Percentiles rank a stretch among this genome's conserved stretches.
Evolutionary conservation across 1,140 invertebrate genomes (phyloP).

Genomic region (Euura saliciscinereae): DNA sequence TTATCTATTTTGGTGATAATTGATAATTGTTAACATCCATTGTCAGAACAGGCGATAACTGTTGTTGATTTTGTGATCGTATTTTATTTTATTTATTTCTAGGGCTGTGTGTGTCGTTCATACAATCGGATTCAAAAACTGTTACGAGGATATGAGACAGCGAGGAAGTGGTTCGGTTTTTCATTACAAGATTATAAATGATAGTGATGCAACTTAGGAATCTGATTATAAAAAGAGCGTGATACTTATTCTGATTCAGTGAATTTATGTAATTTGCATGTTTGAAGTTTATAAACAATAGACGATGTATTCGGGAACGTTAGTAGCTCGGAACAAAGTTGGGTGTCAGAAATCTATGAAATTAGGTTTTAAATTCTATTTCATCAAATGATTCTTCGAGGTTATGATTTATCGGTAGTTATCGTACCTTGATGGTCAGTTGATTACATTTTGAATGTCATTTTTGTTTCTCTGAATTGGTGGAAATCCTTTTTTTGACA

Average conservation of each 20-base stretch:
- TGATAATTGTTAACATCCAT: not conserved
- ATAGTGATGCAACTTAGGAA: not conserved
- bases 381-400: not conserved
- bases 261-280: not conserved
- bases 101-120: not conserved
- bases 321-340: not conserved
- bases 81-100: not conserved
- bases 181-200: not conserved
- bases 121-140: not conserved
- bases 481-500: not conserved
- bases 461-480: not conserved
- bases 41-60: not conserved
- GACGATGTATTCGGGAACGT: not conserved
- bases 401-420: not conserved
- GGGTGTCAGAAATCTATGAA: not conserved
- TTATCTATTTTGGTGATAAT: not conserved
- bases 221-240: not conserved
- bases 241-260: not conserved
- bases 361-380: not conserved
- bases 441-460: not conserved
- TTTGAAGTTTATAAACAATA: not conserved
- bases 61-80: too few species aligned
- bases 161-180: not conserved
- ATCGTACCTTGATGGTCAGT: not conserved
- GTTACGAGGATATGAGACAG: not conserved